Evolutionary conservation across 1,140 invertebrate genomes (phyloP), one percentile per base, ranked within the genome.

Genomic region (Stegodyphus dumicola): DNA sequence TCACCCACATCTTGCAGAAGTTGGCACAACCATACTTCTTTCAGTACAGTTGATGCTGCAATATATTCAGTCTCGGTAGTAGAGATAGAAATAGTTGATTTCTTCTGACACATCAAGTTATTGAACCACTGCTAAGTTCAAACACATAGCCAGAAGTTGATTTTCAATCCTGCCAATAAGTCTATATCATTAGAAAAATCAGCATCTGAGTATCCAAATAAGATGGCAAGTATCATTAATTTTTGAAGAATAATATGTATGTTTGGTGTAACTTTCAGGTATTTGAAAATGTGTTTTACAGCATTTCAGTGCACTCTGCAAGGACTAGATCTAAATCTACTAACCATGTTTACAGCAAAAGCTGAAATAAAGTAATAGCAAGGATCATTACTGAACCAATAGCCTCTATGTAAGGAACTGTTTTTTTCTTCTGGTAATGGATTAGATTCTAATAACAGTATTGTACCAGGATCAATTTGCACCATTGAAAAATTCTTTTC

Each of bases 181-280:
- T 89, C 65, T 7, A 71, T 48, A 73, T 90, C 88, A 60, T 87
- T 87, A n/a, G 90, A 90, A 88, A 88, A 91, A 86, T 91, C 91
- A n/a, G 91, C 88, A 85, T 92, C 91, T 60, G 86, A 89, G 85
- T 88, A 90, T 53, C 33, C 84, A 33, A n/a, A 75, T 13, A 69
- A 81, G 7, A 51, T 64, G 9, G 7, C 5, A 52, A 6, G 48
- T 9, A 7, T 49, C 7, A 70, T 80, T 11, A 15, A 5, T 18
- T 11, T 52, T 33, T 51, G 48, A 17, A 51, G 18, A 48, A 52
- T 73, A 73, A 51, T 73, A 2, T 64, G 73, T 60, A 15, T 54
- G 6, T 53, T 10, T 64, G 7, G 17, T 49, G 79, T 64, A 10
- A 6, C 5, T 13, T 65, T 64, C 6, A 90, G n/a, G 65, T 90